phyloP scores from a whole-genome alignment of 2,888 invertebrate species.

The Acanthoscelides obtectus region DNA sequence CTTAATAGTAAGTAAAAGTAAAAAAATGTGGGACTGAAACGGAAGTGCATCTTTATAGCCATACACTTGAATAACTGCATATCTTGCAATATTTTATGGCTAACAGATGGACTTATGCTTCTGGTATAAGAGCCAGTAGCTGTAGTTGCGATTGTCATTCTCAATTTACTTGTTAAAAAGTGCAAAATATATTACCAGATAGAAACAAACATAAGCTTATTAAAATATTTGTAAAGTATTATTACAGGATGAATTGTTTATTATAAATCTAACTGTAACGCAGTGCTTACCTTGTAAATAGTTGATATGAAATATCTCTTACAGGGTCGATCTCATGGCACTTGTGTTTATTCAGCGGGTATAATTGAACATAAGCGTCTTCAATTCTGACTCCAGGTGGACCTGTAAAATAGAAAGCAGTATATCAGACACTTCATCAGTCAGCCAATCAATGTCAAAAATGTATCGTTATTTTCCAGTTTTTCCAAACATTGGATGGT shows the following conservation, averaged over 20 bases:
- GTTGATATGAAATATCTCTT: slow-evolving; percentile 52
- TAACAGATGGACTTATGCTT: too few species aligned
- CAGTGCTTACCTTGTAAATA: slow-evolving; percentile 53
- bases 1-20: neutral
- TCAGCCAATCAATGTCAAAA: slow-evolving; percentile 7
- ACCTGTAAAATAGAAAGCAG: too few species aligned
- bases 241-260: neutral
- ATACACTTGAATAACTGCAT: neutral
- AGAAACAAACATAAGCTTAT: too few species aligned
- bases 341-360: slow-evolving; percentile 56
- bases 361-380: slow-evolving; percentile 53
- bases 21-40: neutral
- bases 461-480: neutral
- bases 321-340: slow-evolving; percentile 52
- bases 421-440: too few species aligned
- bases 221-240: too few species aligned
- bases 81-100: neutral
- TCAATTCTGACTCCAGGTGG: slow-evolving; percentile 57
- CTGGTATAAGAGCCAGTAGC: too few species aligned
- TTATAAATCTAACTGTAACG: neutral
- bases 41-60: neutral
- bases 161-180: too few species aligned
- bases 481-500: too few species aligned
- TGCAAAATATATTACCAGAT: too few species aligned
- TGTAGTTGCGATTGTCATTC: too few species aligned